Evolutionary conservation across 2,888 invertebrate species (phyloP), one percentile per base, ranked within the genome.

Genomic region (Drosophila rellima): DNA sequence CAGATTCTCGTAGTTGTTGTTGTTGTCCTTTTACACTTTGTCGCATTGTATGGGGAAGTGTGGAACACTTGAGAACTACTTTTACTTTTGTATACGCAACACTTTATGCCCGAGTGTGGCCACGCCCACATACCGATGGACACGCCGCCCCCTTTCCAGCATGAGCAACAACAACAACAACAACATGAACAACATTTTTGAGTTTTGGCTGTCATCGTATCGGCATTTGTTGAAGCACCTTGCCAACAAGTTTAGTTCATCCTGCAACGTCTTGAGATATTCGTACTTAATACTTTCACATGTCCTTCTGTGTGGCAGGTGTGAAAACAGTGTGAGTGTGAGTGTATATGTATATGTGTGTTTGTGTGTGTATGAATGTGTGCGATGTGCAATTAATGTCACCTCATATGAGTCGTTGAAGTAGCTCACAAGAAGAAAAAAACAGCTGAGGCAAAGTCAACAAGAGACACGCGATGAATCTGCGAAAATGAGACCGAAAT

Each of bases 51-150:
- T 77, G 80, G 82, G 74, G 83, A 88, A 82, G 82, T 71, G 89
- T 73, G 77, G 65, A 67, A 37, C 89, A 87, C 84, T 85, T 74
- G 81, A 89, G 69, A 73, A 81, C 76, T 84, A 85, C 84, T 85
- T 85, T 85, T 89, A 89, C 84, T 89, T 85, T 87, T 89, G 84
- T 89, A 66, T 81, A 83, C 70, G 81, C 84, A 86, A 88, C 73
- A 77, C 77, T 79, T 61, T 76, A 64, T 48, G 71, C 57, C 64
- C 15, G 2, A 11, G 18, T 26, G 17, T 26, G 15, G 54, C 59
- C 59, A 56, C 71, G 39, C 77, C 71, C 56, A 47, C 54, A 1
- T 13, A 7, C 10, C 48, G 13, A 13, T 15, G 31, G 15, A 13
- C 42, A 47, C 17, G 10, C 11, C 33, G 33, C 29, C 26, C 11